phyloP scores from a whole-genome alignment of 2,888 invertebrate species.

The Trisateles emortualis region DNA sequence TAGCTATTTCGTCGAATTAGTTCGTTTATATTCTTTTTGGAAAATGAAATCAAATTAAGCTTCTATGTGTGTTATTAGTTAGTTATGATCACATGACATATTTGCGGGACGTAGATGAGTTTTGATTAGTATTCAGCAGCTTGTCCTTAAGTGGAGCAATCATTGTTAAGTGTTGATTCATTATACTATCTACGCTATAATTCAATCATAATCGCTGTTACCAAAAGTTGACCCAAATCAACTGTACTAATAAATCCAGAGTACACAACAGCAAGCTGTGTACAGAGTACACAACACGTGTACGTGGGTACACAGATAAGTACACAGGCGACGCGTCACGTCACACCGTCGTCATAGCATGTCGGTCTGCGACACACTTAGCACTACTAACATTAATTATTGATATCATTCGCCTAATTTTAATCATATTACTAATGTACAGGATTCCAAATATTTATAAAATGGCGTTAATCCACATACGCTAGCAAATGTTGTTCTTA shows the following conservation, averaged over 20 bases:
- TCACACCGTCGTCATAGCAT: neutral
- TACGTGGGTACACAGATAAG: neutral
- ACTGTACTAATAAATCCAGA: neutral
- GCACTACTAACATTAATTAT: neutral
- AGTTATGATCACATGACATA: no score
- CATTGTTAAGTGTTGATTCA: no score
- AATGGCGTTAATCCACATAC: no score
- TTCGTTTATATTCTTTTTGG: neutral
- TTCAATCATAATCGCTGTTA: neutral
- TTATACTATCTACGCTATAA: no score
- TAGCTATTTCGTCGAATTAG: neutral
- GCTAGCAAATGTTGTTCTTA: no score
- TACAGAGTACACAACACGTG: neutral
- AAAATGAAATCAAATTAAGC: no score
- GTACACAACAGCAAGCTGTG: neutral
- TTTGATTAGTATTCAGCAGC: no score
- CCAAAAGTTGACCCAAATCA: neutral
- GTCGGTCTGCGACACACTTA: neutral
- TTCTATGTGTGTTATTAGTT: no score
- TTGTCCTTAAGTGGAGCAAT: no score
- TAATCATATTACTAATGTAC: no score
- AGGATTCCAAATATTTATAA: no score
- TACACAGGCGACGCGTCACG: neutral
- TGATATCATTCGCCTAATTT: neutral
- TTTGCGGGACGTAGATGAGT: no score